Percentiles rank a stretch among this genome's conserved stretches.
Conservation (phyloP, 2,113 vertebrate genomes). For the Rhinogobius similis region DNA sequence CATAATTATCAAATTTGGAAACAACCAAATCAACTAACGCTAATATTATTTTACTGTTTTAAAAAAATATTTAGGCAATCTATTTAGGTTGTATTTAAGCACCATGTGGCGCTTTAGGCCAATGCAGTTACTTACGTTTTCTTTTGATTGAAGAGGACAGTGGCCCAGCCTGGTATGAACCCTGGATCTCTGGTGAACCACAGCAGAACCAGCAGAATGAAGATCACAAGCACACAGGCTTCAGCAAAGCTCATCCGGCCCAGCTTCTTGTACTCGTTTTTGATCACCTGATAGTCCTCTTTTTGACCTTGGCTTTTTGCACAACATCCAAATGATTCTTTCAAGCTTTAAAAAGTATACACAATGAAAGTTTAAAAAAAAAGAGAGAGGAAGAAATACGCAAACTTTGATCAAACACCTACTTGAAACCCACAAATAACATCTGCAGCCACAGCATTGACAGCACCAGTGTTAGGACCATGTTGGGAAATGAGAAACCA, state of each 20-base stretch:
- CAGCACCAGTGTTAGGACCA: constrained; percentile 61
- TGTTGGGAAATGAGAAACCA: constrained; percentile 86
- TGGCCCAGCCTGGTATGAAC: constrained; percentile 90
- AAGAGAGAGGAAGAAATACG: not conserved
- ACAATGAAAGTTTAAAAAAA: not conserved
- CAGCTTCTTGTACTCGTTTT: constrained; percentile 76
- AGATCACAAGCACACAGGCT: constrained; percentile 76
- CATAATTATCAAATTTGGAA: too few relatives aligned
- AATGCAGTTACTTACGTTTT: constrained; percentile 78
- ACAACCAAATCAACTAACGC: not conserved
- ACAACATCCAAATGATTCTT: constrained; percentile 81
- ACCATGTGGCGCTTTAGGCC: not conserved
- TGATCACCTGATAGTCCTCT: constrained; percentile 76
- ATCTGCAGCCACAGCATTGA: constrained; percentile 86
- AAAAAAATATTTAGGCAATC: too few relatives aligned
- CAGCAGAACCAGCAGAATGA: constrained; percentile 80
- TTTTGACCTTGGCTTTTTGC: constrained; percentile 37
- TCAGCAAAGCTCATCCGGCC: constrained; percentile 86
- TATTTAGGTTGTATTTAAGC: too few relatives aligned
- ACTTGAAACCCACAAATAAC: constrained; percentile 86
- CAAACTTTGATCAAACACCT: constrained; percentile 29
- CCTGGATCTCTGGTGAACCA: constrained; percentile 94
- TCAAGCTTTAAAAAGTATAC: constrained; percentile 73
- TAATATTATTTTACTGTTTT: not conserved
- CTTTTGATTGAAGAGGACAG: constrained; percentile 66